Conservation (phyloP, 1,140 invertebrate species). For the Macrocentrus cingulum region DNA sequence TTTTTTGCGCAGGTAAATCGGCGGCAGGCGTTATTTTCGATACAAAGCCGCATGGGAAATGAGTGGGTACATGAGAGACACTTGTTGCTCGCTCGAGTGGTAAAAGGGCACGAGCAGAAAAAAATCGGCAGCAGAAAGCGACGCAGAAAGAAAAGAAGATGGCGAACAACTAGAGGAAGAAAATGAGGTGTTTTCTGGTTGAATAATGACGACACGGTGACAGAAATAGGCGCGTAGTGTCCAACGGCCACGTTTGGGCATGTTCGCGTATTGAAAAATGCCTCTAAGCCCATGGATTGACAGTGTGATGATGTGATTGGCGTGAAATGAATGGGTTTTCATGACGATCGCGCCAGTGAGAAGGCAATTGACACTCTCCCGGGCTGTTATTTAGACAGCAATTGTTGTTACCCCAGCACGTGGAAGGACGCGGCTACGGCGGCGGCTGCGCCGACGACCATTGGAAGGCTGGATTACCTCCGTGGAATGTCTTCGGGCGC, state of each 20-base stretch:
- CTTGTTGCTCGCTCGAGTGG: conserved; percentile 31
- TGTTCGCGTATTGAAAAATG: conserved; percentile 4
- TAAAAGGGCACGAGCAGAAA: conserved; percentile 22
- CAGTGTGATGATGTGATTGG: background rate
- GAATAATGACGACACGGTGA: conserved; percentile 10
- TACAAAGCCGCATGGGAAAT: conserved; percentile 33
- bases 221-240: conserved; percentile 4
- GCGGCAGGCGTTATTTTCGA: too few species aligned
- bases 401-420: conserved; percentile 1
- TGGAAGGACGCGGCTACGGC: conserved; percentile 25
- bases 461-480: conserved; percentile 55
- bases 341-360: conserved; percentile 4
- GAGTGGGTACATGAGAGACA: conserved; percentile 28
- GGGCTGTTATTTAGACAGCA: background rate
- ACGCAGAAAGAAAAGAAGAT: conserved; percentile 14
- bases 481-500: conserved; percentile 65
- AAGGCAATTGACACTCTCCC: background rate
- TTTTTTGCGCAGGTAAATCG: too few species aligned
- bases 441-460: conserved; percentile 31
- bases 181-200: background rate
- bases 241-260: background rate
- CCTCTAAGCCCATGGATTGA: too few species aligned
- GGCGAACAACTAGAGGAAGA: background rate
- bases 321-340: conserved; percentile 27
- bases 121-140: conserved; percentile 12